Base-by-base conservation (phyloP, 1,140 invertebrate genomes). In the Lepidurus couesii region DNA sequence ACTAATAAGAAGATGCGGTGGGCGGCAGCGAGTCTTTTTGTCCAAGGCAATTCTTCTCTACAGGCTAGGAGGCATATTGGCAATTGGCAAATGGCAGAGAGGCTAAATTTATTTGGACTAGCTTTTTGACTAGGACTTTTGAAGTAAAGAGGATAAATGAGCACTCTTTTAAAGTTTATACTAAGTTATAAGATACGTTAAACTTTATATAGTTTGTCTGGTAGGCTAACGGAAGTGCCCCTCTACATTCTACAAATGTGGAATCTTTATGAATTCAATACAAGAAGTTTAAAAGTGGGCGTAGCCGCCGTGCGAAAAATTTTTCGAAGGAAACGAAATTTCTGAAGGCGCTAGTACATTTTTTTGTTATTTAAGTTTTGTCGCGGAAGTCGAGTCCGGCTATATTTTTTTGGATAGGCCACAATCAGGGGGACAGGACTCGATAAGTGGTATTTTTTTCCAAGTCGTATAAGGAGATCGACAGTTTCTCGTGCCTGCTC, bases 1-100 rank as follows among this genome's bases (percentile, higher is more conserved):
- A n/a, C 53, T 65, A 65, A 65, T 13, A n/a, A 65, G 9, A 21
- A 65, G 53, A 65, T 65, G 53, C 53, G 53, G 53, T 65, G 53
- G 53, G 53, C 53, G 53, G 53, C 53, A 65, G 53, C 53, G 53
- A 65, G 53, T 65, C 53, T 65, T 65, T 65, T 65, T 65, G 53
- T 65, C 53, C 53, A 65, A 65, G 53, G 53, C 53, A 65, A 65
- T 21, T 65, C 53, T 65, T 65, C 34, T 65, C 53, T 65, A 65
- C 53, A 65, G 53, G 21, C 53, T 65, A 65, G 53, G 53, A 65
- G 53, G 53, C 53, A 65, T 65, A 65, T 7, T 65, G 53, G 53
- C 53, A 65, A 16, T 65, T 65, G 16, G 53, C 16, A 65, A 65
- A 65, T 65, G 53, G 45, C 45, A 16, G 53, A 65, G 53, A 65